These are phyloP conservation scores for Coregonus ussuriensis DNA, from an alignment of 2,797 vertebrate species.

Conservation along the genomic window DNA sequence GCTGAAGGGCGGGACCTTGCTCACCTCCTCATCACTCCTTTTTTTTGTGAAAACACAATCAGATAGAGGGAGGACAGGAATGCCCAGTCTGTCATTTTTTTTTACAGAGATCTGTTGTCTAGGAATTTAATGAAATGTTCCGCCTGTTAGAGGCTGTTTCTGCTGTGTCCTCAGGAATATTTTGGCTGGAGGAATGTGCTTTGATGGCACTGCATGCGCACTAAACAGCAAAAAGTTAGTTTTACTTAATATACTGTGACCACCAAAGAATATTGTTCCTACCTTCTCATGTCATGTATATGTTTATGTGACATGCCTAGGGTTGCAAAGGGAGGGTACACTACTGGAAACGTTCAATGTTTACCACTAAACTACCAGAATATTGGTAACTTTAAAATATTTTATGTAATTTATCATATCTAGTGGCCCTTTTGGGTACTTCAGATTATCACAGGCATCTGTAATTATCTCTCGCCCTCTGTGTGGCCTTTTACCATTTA, in stretches of 20 bases:
- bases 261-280: slow-evolving; percentile 21
- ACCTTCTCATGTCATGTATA: slow-evolving; percentile 27
- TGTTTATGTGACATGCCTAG: slow-evolving; percentile 30
- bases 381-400: too few species aligned
- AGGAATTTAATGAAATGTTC: slow-evolving; percentile 14
- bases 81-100: slow-evolving; percentile 4
- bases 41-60: background rate
- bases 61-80: slow-evolving; percentile 16
- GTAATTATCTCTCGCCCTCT: too few species aligned
- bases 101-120: background rate
- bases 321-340: too few species aligned
- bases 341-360: too few species aligned
- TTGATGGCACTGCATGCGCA: slow-evolving; percentile 6
- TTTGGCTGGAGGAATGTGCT: slow-evolving; percentile 37
- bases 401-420: too few species aligned
- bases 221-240: slow-evolving; percentile 7
- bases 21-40: background rate
- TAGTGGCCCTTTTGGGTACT: too few species aligned
- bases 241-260: slow-evolving; percentile 22
- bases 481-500: too few species aligned
- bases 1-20: slow-evolving; percentile 16
- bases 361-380: too few species aligned
- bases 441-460: too few species aligned
- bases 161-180: slow-evolving; percentile 30
- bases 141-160: slow-evolving; percentile 5